These are phyloP conservation scores for Cosmorhoe ocellata DNA, from an alignment of 2,888 invertebrate genomes.

Conservation along the genomic window DNA sequence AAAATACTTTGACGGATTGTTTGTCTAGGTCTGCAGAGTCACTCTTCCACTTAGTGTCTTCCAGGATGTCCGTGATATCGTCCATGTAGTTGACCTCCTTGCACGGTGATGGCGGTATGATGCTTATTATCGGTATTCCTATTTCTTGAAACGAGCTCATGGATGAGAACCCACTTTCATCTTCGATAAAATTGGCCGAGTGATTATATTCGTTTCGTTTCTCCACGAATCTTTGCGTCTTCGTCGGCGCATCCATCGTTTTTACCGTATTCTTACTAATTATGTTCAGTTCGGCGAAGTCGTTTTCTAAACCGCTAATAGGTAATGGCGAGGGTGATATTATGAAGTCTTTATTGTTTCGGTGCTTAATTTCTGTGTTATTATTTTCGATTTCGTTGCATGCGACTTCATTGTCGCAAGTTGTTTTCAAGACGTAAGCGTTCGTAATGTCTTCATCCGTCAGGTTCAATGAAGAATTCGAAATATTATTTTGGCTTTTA, in stretches of 20 bases:
- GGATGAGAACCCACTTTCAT: constrained; percentile 93
- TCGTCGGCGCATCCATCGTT: constrained; percentile 22
- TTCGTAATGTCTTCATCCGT: constrained; percentile 51
- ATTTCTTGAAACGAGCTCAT: constrained; percentile 93
- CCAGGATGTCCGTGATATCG: constrained; percentile 53
- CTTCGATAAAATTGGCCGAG: constrained; percentile 81
- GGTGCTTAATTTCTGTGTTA: constrained; percentile 46
- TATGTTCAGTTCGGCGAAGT: constrained; percentile 45
- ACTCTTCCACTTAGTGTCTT: constrained; percentile 65
- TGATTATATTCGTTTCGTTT: constrained; percentile 61
- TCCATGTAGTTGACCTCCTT: constrained; percentile 67
- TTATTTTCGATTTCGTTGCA: constrained; percentile 48
- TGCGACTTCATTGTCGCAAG: constrained; percentile 43
- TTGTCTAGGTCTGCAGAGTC: constrained; percentile 61
- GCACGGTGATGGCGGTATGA: constrained; percentile 74
- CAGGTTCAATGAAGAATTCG: constrained; percentile 45
- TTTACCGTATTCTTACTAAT: constrained; percentile 40
- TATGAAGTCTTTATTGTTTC: constrained; percentile 46
- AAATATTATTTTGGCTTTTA: constrained; percentile 39
- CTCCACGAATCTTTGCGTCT: constrained; percentile 40
- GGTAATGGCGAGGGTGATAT: constrained; percentile 46
- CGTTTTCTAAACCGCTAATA: constrained; percentile 52
- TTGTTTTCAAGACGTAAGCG: constrained; percentile 47
- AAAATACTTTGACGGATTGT: constrained; percentile 73
- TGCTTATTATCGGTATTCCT: constrained; percentile 84